phyloP scores from a whole-genome alignment of 2,113 vertebrate genomes.

The Podocnemis expansa region DNA sequence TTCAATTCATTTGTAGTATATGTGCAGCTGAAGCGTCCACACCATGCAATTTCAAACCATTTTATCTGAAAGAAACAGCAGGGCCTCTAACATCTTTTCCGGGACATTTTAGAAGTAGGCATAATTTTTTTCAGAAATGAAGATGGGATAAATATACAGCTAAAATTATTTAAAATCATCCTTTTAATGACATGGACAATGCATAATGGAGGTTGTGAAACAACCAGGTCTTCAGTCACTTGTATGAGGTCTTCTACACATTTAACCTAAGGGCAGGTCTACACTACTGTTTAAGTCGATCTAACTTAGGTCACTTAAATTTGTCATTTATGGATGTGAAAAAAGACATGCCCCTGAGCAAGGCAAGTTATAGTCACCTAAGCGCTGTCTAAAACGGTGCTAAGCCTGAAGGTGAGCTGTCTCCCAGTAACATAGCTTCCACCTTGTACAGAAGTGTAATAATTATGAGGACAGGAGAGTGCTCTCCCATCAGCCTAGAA shows the following conservation, averaged over 20 bases:
- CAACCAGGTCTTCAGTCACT: neutral
- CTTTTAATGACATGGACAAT: neutral
- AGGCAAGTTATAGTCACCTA: too few relatives aligned
- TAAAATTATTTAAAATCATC: neutral
- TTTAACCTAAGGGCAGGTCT: neutral
- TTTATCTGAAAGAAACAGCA: constrained; percentile 50
- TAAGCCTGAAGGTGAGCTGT: too few relatives aligned
- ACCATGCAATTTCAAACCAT: neutral
- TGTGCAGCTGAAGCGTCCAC: neutral
- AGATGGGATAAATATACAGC: neutral
- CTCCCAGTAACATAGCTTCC: too few relatives aligned
- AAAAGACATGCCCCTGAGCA: too few relatives aligned
- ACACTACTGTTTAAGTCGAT: too few relatives aligned
- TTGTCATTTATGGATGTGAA: too few relatives aligned
- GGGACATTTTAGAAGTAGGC: neutral
- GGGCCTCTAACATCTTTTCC: neutral
- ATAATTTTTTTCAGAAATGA: neutral
- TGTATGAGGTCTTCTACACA: neutral
- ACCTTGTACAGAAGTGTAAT: too few relatives aligned
- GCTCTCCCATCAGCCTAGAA: too few relatives aligned
- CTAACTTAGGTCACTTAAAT: too few relatives aligned
- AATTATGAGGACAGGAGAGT: too few relatives aligned
- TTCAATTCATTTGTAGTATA: neutral
- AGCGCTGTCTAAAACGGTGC: too few relatives aligned
- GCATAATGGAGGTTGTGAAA: neutral